Conservation (phyloP, 1,140 invertebrate genomes). For the Drosophila persimilis region DNA sequence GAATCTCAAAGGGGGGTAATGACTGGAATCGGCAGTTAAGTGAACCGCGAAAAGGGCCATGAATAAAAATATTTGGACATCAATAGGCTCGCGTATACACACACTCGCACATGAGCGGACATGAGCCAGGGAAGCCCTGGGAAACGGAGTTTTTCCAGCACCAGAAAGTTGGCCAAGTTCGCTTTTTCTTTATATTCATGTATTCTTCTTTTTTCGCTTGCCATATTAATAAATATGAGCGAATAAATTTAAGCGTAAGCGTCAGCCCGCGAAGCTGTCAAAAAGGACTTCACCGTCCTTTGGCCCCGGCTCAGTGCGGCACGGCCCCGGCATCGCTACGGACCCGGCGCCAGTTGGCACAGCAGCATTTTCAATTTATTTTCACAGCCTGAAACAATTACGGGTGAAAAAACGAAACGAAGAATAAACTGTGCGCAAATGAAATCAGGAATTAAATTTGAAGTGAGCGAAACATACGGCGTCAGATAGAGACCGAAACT, state of each 20-base stretch:
- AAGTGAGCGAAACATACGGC: slow-evolving; percentile 78
- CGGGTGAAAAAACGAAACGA: slow-evolving; percentile 31
- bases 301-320: slow-evolving; percentile 9
- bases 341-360: slow-evolving; percentile 61
- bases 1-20: slow-evolving; percentile 63
- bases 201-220: slow-evolving; percentile 11
- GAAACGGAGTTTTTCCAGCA: slow-evolving; percentile 54
- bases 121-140: slow-evolving; percentile 41
- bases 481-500: slow-evolving; percentile 16
- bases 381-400: slow-evolving; percentile 80
- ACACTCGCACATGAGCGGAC: slow-evolving; percentile 41
- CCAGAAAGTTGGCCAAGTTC: slow-evolving; percentile 24
- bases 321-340: neutral
- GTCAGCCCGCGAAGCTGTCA: slow-evolving; percentile 76
- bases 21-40: slow-evolving; percentile 73
- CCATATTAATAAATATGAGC: slow-evolving; percentile 30
- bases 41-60: slow-evolving; percentile 79
- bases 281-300: slow-evolving; percentile 59
- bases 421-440: slow-evolving; percentile 70
- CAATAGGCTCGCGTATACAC: slow-evolving; percentile 49
- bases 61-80: slow-evolving; percentile 81
- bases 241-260: slow-evolving; percentile 67
- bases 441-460: slow-evolving; percentile 80
- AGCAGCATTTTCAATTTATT: slow-evolving; percentile 76
- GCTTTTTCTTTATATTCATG: slow-evolving; percentile 21